These are phyloP conservation scores for Nibea albiflora DNA, from an alignment of 2,113 vertebrate genomes.

Conservation along the genomic window DNA sequence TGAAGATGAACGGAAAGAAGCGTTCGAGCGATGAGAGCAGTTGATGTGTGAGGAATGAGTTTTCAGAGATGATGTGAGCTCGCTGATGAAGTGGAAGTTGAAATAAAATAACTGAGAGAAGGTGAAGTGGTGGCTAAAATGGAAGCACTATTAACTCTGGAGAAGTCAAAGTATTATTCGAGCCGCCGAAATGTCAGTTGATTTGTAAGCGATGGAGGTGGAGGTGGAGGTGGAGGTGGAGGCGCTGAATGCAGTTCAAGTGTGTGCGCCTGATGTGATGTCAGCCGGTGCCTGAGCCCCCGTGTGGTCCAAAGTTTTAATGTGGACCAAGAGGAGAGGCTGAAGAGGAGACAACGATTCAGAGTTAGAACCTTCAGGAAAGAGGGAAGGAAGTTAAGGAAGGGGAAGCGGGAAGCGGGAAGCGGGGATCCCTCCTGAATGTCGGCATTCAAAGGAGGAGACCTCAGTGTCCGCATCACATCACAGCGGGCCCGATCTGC, in stretches of 20 bases:
- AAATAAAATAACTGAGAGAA: too few relatives aligned
- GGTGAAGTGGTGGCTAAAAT: not conserved
- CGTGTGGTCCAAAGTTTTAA: not conserved
- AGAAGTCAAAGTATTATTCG: not conserved
- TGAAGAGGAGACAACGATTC: not conserved
- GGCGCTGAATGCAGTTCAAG: not conserved
- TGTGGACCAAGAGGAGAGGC: not conserved
- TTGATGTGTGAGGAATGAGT: not conserved
- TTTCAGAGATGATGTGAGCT: not conserved
- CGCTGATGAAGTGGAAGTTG: not conserved
- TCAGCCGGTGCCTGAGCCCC: not conserved
- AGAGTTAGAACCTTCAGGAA: too few relatives aligned
- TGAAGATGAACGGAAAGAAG: not conserved
- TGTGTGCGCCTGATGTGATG: not conserved
- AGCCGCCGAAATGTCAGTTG: too few relatives aligned
- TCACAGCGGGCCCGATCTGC: too few relatives aligned
- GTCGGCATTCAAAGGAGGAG: too few relatives aligned
- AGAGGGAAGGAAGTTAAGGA: too few relatives aligned
- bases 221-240: too few relatives aligned
- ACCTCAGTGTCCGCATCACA: too few relatives aligned
- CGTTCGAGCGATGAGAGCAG: not conserved
- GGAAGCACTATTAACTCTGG: not conserved
- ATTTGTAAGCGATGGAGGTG: not conserved
- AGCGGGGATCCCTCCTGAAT: too few relatives aligned
- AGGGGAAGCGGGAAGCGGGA: too few relatives aligned